phyloP scores from a whole-genome alignment of 1,140 invertebrate species.

The Zaprionus davidi region DNA sequence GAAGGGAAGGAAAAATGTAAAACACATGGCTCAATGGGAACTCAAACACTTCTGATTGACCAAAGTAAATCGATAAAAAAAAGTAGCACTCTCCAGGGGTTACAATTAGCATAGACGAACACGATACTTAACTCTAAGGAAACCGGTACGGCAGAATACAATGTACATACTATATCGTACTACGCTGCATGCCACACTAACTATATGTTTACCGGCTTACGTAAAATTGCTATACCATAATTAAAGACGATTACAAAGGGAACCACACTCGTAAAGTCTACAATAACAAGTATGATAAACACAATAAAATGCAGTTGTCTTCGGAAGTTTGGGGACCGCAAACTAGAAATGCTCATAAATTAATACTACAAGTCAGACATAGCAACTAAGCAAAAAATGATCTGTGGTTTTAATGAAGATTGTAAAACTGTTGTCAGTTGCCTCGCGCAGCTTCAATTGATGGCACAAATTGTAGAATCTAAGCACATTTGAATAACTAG shows the following conservation, averaged over 20 bases:
- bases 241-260: constrained; percentile 3
- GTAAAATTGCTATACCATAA: constrained; percentile 17
- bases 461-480: background rate
- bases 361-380: background rate
- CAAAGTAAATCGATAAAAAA: constrained; percentile 3
- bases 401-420: background rate
- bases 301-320: constrained; percentile 15
- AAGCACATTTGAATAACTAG: background rate
- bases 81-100: background rate
- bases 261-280: constrained; percentile 8
- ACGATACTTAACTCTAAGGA: background rate
- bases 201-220: constrained; percentile 9
- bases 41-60: background rate
- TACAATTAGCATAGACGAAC: background rate
- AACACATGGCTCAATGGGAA: background rate
- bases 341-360: background rate
- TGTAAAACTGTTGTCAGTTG: background rate
- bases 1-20: constrained; percentile 3
- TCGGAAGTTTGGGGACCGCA: constrained; percentile 5
- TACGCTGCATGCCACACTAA: background rate
- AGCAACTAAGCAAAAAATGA: background rate
- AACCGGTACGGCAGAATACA: background rate
- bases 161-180: background rate
- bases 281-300: constrained; percentile 22
- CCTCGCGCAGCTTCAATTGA: constrained; percentile 2